These are phyloP conservation scores for Sialis fuliginosa DNA, from an alignment of 2,888 invertebrate species.

Conservation along the genomic window DNA sequence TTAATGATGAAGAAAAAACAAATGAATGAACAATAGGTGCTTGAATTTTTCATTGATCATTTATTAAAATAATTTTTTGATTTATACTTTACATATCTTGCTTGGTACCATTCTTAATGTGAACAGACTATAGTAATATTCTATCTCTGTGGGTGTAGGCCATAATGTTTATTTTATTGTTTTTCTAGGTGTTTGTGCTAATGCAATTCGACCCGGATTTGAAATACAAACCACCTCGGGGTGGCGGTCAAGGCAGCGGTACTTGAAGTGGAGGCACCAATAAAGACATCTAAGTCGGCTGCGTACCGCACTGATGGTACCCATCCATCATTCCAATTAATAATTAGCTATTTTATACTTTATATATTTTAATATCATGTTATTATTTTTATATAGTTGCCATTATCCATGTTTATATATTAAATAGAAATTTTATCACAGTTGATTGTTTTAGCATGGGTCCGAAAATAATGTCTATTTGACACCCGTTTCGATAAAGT, in stretches of 20 bases:
- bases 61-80: no score
- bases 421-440: no score
- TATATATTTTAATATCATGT: slow-evolving; percentile 1
- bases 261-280: slow-evolving; percentile 47
- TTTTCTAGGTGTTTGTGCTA: slow-evolving; percentile 77
- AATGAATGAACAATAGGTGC: no score
- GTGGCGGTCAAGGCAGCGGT: slow-evolving; percentile 31
- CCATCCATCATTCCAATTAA: slow-evolving; percentile 20
- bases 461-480: no score
- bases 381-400: background rate
- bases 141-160: slow-evolving; percentile 79
- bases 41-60: no score
- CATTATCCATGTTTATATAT: no score
- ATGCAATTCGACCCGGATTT: slow-evolving; percentile 98
- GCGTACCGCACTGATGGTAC: background rate
- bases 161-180: slow-evolving; percentile 18
- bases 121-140: slow-evolving; percentile 1
- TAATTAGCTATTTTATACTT: slow-evolving; percentile 10
- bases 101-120: no score
- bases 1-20: no score
- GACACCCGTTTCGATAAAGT: no score
- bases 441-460: no score
- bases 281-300: slow-evolving; percentile 59
- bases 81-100: no score
- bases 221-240: slow-evolving; percentile 80